Evolutionary conservation across 2,888 invertebrate species (phyloP).

Genomic region (Barypeithes pellucidus): DNA sequence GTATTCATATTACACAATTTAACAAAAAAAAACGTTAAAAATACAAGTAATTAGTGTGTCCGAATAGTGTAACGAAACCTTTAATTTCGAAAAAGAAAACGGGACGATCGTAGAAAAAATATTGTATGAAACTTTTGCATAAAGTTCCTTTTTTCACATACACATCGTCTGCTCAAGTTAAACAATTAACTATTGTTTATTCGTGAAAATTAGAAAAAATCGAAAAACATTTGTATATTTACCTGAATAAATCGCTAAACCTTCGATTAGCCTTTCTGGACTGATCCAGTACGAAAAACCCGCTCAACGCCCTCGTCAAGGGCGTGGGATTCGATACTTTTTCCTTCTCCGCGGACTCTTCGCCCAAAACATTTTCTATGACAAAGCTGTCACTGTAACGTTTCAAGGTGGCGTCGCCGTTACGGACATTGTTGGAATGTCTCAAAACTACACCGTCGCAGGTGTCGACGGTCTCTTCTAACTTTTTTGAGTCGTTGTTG

Average conservation of each 20-base stretch:
- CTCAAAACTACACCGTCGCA: slow-evolving; percentile 47
- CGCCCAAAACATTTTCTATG: slow-evolving; percentile 60
- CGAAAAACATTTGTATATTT: neutral
- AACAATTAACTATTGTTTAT: too few relatives aligned
- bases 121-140: too few relatives aligned
- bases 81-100: too few relatives aligned
- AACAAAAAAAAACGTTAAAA: too few relatives aligned
- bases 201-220: too few relatives aligned
- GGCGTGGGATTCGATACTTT: slow-evolving; percentile 50
- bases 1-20: too few relatives aligned
- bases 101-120: too few relatives aligned
- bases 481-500: slow-evolving; percentile 26
- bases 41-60: too few relatives aligned
- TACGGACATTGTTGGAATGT: slow-evolving; percentile 34
- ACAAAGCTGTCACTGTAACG: slow-evolving; percentile 69
- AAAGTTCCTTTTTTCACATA: too few relatives aligned
- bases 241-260: slow-evolving; percentile 67
- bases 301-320: slow-evolving; percentile 62
- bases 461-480: slow-evolving; percentile 27
- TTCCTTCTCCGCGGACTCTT: slow-evolving; percentile 36
- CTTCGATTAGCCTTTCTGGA: slow-evolving; percentile 63
- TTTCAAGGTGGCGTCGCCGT: slow-evolving; percentile 37
- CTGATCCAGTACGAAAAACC: slow-evolving; percentile 62
- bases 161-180: too few relatives aligned
- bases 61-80: too few relatives aligned